These are phyloP conservation scores for Zosterops borbonicus DNA, from an alignment of 2,113 vertebrate species.

Conservation along the genomic window DNA sequence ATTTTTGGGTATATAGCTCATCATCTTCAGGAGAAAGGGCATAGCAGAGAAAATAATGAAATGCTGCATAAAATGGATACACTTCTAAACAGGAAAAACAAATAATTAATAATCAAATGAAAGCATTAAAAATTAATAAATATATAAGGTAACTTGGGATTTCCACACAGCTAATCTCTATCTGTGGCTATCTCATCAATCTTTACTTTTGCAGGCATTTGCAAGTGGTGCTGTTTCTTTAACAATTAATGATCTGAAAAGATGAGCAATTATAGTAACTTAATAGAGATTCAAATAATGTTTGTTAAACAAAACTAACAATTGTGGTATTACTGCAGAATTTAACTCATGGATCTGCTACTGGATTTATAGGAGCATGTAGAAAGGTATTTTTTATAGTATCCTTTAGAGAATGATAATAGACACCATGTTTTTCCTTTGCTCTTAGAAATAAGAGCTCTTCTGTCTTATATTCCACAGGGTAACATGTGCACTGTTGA, in stretches of 20 bases:
- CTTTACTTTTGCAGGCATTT: neutral
- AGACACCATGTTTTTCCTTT: neutral
- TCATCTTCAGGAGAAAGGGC: slow-evolving; percentile 26
- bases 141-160: neutral
- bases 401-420: neutral
- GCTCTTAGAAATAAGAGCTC: neutral
- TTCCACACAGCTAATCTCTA: neutral
- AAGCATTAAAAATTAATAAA: neutral
- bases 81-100: neutral
- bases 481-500: neutral
- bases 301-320: neutral
- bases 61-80: neutral
- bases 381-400: neutral
- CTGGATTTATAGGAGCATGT: neutral
- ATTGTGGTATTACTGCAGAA: neutral
- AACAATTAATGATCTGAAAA: neutral
- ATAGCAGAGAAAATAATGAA: neutral
- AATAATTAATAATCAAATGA: neutral
- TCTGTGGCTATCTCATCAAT: neutral
- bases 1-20: neutral
- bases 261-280: neutral
- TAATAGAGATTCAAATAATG: neutral
- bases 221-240: neutral
- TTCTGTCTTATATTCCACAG: slow-evolving; percentile 1
- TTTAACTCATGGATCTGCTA: neutral